These are phyloP conservation scores for Abscondita cerata DNA, from an alignment of 2,888 invertebrate species.

Conservation along the genomic window DNA sequence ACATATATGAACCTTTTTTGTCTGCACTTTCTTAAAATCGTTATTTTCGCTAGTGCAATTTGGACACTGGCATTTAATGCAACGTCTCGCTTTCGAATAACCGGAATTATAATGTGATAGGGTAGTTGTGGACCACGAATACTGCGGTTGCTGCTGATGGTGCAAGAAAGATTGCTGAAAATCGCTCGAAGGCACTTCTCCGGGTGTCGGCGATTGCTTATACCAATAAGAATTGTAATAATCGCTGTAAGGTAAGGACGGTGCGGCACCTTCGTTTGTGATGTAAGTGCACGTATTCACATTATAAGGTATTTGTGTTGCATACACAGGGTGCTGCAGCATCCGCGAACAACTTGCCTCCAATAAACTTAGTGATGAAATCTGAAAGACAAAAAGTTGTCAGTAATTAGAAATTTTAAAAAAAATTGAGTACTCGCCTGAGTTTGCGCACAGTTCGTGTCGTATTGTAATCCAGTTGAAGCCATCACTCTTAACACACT, in stretches of 20 bases:
- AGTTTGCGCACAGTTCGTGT: conserved; percentile 54
- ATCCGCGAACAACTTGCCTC: conserved; percentile 54
- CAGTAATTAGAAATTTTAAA: no score
- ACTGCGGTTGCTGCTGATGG: conserved; percentile 59
- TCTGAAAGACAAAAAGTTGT: conserved; percentile 50
- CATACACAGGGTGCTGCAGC: conserved; percentile 50
- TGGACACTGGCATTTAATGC: conserved; percentile 81
- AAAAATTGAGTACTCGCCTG: conserved; percentile 57
- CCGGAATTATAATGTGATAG: conserved; percentile 55
- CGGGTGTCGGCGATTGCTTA: conserved; percentile 55
- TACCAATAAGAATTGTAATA: conserved; percentile 55
- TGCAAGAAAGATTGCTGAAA: no score
- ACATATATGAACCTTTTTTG: conserved; percentile 84
- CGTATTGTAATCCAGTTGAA: conserved; percentile 54
- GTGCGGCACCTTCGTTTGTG: conserved; percentile 53
- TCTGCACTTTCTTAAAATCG: conserved; percentile 79
- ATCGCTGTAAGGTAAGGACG: conserved; percentile 49
- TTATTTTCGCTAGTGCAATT: conserved; percentile 82
- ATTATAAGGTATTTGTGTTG: conserved; percentile 47
- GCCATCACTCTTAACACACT: conserved; percentile 56
- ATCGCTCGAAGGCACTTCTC: conserved; percentile 54
- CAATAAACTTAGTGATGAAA: conserved; percentile 54
- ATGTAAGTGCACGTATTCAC: conserved; percentile 51
- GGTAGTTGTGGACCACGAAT: conserved; percentile 61
- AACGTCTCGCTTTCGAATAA: conserved; percentile 67